Evolutionary conservation across 1,140 invertebrate species (phyloP), one percentile per base, ranked within the genome.

Genomic region (Drosophila nannoptera): DNA sequence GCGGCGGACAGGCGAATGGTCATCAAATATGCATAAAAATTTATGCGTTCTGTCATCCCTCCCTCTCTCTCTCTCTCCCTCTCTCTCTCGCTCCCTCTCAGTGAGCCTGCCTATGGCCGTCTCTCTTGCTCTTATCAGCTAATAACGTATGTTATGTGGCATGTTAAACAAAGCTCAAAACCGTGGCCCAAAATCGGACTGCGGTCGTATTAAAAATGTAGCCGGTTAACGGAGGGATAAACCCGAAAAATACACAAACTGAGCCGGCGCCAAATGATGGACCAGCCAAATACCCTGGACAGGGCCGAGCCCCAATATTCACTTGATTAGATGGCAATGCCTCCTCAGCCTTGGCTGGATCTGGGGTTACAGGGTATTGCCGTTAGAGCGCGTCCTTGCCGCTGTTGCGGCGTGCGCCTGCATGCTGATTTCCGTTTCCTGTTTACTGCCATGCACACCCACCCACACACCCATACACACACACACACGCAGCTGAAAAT

Each of bases 381-480:
- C 31, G 11, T 60, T 58, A 54, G 46, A 50, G 29, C 56, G 40
- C 67, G 45, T 35, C 67, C 36, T 49, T 53, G 42, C 4, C 36
- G 58, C 8, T 55, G 49, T 42, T 22, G 50, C 55, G 52, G 65
- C 70, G 73, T 76, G 70, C 58, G 70, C 43, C 38, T 73, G 73
- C 73, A 76, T 73, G 73, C 73, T 73, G 73, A 76, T 76, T 69
- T 76, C 73, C 73, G 65, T 76, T 73, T 73, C 70, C 73, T 61
- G 65, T 75, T 76, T 76, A 76, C 66, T 52, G 69, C 42, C 56
- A 54, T 43, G 38, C 69, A 63, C 32, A 74, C 56, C 36, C 35
- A 32, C n/a, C 45, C 22, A 40, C 12, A 29, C 22, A 43, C 11
- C 36, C n/a, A 33, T 53, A 48, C 7, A 29, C 29, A 35, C 58